Evolutionary conservation across 2,113 vertebrate genomes (phyloP).

Genomic region (Philantomba maxwellii): DNA sequence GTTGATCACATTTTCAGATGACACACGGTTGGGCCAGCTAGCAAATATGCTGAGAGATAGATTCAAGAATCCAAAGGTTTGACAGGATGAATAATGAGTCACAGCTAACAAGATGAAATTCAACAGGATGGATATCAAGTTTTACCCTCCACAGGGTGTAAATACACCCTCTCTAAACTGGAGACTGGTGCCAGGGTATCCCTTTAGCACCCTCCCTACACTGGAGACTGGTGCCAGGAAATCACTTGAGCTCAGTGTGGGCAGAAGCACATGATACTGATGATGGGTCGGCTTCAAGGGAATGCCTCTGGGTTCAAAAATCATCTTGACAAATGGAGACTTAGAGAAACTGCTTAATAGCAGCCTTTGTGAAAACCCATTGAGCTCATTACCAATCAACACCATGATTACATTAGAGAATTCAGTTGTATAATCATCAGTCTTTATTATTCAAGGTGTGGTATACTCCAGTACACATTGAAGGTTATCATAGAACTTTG

Average conservation of each 20-base stretch:
- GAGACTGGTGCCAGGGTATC: background rate
- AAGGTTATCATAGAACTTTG: background rate
- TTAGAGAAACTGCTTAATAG: background rate
- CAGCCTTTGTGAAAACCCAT: background rate
- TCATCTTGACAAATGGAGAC: background rate
- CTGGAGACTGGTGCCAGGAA: background rate
- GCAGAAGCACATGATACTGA: background rate
- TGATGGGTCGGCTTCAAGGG: background rate
- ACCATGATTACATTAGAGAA: background rate
- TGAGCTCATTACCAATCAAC: background rate
- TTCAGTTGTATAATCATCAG: background rate
- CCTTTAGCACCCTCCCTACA: background rate
- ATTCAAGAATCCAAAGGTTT: slow-evolving; percentile 38
- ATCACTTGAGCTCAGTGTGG: background rate
- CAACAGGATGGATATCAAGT: background rate
- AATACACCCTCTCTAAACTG: background rate
- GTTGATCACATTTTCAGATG: slow-evolving; percentile 57
- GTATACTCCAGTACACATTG: background rate
- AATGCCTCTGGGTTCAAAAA: background rate
- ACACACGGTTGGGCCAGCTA: slow-evolving; percentile 20
- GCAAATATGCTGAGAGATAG: slow-evolving; percentile 54
- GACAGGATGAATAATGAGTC: slow-evolving; percentile 67
- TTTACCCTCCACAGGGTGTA: background rate
- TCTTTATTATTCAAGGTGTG: background rate
- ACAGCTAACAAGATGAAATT: slow-evolving; percentile 51